Evolutionary conservation across 2,797 vertebrate genomes (phyloP).

Genomic region (Knipowitschia caucasica): DNA sequence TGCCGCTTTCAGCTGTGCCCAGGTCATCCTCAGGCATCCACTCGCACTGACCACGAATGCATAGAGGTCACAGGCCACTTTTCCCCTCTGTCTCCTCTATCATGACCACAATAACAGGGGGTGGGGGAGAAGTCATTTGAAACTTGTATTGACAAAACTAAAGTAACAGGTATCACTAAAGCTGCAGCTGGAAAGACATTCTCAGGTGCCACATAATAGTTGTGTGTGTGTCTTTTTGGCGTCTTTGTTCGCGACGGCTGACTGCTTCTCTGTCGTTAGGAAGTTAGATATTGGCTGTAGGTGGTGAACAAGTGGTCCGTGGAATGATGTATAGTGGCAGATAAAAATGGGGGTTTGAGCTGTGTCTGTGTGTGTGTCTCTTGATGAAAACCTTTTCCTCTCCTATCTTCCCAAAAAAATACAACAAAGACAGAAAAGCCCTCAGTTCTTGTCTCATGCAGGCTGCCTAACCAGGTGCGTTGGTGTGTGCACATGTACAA

Average conservation of each 20-base stretch:
- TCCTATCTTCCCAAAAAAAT: constrained; percentile 27
- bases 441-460: constrained; percentile 44
- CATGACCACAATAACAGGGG: too few relatives aligned
- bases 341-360: constrained; percentile 41
- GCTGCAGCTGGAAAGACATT: not conserved
- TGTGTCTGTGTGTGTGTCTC: not conserved
- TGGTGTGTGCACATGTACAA: constrained; percentile 21
- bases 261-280: constrained; percentile 40
- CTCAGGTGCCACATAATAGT: constrained; percentile 11
- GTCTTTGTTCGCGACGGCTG: constrained; percentile 27
- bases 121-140: not conserved
- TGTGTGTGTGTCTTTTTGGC: constrained; percentile 8
- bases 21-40: constrained; percentile 39
- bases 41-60: constrained; percentile 26
- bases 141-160: not conserved
- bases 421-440: constrained; percentile 16
- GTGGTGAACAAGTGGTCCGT: constrained; percentile 59
- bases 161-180: constrained; percentile 4
- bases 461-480: constrained; percentile 22
- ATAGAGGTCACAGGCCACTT: constrained; percentile 37
- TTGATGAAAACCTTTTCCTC: not conserved
- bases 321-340: constrained; percentile 53
- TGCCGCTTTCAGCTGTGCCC: constrained; percentile 35
- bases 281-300: constrained; percentile 57
- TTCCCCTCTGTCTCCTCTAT: constrained; percentile 14